Percentiles rank a stretch among this genome's conserved stretches.
Conservation (phyloP, 2,113 vertebrate species). For the Bos javanicus region DNA sequence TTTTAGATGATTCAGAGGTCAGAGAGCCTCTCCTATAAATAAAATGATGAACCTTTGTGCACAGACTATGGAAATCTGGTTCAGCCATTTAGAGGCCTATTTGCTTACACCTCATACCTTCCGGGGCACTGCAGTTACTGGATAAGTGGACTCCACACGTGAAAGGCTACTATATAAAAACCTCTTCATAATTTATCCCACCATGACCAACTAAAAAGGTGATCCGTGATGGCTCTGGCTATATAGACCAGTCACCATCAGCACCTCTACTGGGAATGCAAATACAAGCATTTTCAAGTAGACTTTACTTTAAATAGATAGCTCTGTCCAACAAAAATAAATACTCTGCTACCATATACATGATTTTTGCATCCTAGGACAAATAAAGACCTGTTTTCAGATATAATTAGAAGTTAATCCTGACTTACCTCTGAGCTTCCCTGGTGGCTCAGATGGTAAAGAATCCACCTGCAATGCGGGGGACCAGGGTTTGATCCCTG, state of each 20-base stretch:
- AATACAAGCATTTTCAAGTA: constrained; percentile 13
- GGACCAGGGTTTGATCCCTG: not conserved
- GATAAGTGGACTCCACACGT: not conserved
- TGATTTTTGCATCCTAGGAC: constrained; percentile 2
- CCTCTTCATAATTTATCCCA: constrained; percentile 33
- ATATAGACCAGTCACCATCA: not conserved
- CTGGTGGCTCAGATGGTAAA: not conserved
- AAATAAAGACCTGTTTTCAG: constrained; percentile 17
- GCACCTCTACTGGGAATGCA: constrained; percentile 28
- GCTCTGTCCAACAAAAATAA: constrained; percentile 11
- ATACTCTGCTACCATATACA: not conserved
- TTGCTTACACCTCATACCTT: constrained; percentile 37
- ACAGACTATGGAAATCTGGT: constrained; percentile 61
- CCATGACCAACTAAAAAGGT: not conserved
- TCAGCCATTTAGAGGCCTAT: constrained; percentile 37
- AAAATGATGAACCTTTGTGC: constrained; percentile 58
- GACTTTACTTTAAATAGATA: constrained; percentile 23
- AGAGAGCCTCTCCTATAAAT: constrained; percentile 62
- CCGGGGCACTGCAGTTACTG: not conserved
- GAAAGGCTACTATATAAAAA: constrained; percentile 53
- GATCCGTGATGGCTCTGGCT: not conserved
- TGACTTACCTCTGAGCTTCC: not conserved
- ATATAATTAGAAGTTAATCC: constrained; percentile 27
- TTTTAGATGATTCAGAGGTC: constrained; percentile 66
- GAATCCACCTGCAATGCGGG: not conserved